Percentiles rank a stretch among this genome's conserved stretches.
These are phyloP conservation scores for Glossosoma conforme DNA, from an alignment of 1,140 invertebrate species.

Conservation along the genomic window DNA sequence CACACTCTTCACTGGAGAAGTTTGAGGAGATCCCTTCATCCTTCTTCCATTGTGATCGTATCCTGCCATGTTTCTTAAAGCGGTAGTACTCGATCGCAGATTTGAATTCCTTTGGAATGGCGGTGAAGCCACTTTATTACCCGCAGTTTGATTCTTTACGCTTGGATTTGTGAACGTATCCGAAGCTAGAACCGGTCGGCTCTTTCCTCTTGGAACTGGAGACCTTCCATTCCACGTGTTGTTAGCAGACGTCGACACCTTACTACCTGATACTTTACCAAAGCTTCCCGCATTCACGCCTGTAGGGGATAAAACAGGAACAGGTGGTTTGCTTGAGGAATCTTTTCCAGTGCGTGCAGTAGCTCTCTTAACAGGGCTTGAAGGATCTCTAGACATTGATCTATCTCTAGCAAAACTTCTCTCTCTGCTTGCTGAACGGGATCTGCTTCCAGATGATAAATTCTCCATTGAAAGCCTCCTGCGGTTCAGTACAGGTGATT, in stretches of 20 bases:
- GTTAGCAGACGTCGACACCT: slow-evolving; percentile 38
- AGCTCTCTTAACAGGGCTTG: slow-evolving; percentile 35
- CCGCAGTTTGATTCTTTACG: slow-evolving; percentile 40
- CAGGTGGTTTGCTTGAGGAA: slow-evolving; percentile 33
- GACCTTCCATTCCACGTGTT: slow-evolving; percentile 68
- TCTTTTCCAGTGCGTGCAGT: slow-evolving; percentile 26
- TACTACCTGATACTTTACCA: slow-evolving; percentile 21
- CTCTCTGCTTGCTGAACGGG: slow-evolving; percentile 40
- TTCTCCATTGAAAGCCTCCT: slow-evolving; percentile 28
- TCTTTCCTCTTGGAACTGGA: slow-evolving; percentile 35
- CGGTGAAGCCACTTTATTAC: slow-evolving; percentile 37
- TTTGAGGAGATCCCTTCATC: slow-evolving; percentile 18
- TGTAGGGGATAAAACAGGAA: slow-evolving; percentile 41
- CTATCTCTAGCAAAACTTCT: slow-evolving; percentile 18
- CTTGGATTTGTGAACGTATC: slow-evolving; percentile 63
- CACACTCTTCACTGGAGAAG: slow-evolving; percentile 52
- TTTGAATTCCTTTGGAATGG: slow-evolving; percentile 58
- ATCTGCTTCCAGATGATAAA: slow-evolving; percentile 39
- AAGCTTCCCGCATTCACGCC: slow-evolving; percentile 36
- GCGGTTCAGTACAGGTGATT: slow-evolving; percentile 41
- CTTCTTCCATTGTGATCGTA: slow-evolving; percentile 53
- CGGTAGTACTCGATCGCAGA: slow-evolving; percentile 58
- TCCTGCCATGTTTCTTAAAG: slow-evolving; percentile 35
- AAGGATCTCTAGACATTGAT: slow-evolving; percentile 22
- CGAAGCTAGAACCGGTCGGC: slow-evolving; percentile 56